Percentiles rank a stretch among this genome's conserved stretches.
These are phyloP conservation scores for Pemphigus obesinymphae DNA, from an alignment of 1,140 invertebrate genomes.

Conservation along the genomic window DNA sequence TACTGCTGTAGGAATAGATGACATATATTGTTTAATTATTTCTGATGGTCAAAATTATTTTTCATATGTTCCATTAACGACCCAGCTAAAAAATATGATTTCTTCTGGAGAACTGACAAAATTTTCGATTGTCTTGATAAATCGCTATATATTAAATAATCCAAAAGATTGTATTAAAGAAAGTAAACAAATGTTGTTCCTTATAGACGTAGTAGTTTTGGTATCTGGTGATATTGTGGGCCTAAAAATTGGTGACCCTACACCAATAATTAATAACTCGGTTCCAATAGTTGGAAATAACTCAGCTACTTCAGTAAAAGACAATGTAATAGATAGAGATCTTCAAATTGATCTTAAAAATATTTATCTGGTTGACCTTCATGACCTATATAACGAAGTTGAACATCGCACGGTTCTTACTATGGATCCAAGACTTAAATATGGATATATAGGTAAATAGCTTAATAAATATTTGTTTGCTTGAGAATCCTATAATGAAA, in stretches of 20 bases:
- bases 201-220: conserved; percentile 73
- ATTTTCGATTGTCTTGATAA: conserved; percentile 70
- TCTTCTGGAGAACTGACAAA: conserved; percentile 66
- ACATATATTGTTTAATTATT: conserved; percentile 74
- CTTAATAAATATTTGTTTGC: too few species aligned
- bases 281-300: not conserved
- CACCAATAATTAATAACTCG: conserved; percentile 44
- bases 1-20: conserved; percentile 59
- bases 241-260: conserved; percentile 71
- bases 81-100: conserved; percentile 73
- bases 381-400: conserved; percentile 89
- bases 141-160: conserved; percentile 73
- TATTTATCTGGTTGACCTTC: conserved; percentile 64
- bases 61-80: conserved; percentile 86
- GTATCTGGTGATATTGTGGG: conserved; percentile 65
- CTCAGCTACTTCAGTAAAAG: not conserved
- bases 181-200: conserved; percentile 68
- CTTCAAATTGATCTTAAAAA: conserved; percentile 37
- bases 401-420: too few species aligned
- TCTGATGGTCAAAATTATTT: conserved; percentile 74
- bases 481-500: too few species aligned
- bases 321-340: not conserved
- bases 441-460: too few species aligned
- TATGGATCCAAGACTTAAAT: too few species aligned
- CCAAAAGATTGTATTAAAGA: conserved; percentile 53